Evolutionary conservation across 2,888 invertebrate genomes (phyloP), one percentile per base, ranked within the genome.

Genomic region (Ophonus ardosiacus): DNA sequence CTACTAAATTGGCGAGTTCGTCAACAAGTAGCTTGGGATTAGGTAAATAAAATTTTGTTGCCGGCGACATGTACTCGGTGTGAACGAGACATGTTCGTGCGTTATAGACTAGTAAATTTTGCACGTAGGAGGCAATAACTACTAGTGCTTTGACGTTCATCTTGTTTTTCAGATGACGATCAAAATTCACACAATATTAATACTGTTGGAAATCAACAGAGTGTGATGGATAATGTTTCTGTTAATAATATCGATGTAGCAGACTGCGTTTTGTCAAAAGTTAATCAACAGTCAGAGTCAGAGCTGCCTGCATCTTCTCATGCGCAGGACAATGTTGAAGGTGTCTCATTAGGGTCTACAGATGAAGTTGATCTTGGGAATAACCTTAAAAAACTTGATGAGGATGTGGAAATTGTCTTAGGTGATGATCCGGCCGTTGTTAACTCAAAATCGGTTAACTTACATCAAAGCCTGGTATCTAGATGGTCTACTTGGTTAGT

Each of bases 101-200:
- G 24, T 85, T 85, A 4, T 15, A 31, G 86, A 71, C 86, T 87
- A 85, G 81, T 85, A 68, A 86, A 68, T 82, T 86, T 87, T 87
- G 86, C 86, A 86, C 86, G 86, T 71, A 86, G 86, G 85, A 86
- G 85, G 86, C 86, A 87, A 86, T 86, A 87, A 85, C 79, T 31
- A 85, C 85, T 84, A 86, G 86, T 84, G 86, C 86, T 43, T 82
- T 74, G 82, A 10, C 57, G 56, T 13, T 43, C 65, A 38, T 38
- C 71, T 40, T 24, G 71, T 15, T 38, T 8, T 71, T 24, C 71
- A 38, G 40, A 43, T 43, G 40, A 71, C 15, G 21, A 71, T 13
- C 71, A 71, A 71, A 7, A 15, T 15, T 15, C 4, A n/a, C n/a
- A 7, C 43, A 5, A 4, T 31, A 31, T 31, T 31, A 31, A 31